Conservation (phyloP, 2,888 invertebrate genomes). For the Lydus trimaculatus region DNA sequence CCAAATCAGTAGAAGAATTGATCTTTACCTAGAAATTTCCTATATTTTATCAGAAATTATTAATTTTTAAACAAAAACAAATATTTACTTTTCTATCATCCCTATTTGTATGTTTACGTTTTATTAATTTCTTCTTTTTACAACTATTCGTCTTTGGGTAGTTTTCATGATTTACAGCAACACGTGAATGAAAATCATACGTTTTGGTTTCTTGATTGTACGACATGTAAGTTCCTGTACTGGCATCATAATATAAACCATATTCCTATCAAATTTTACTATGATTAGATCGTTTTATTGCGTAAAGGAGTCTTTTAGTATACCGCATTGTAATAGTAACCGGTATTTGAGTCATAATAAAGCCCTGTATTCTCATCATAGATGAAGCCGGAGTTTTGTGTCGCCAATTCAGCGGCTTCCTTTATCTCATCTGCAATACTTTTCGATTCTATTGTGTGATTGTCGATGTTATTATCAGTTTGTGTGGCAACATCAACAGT, state of each 20-base stretch:
- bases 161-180: conserved; percentile 58
- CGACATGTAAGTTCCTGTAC: conserved; percentile 82
- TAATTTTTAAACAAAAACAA: neutral
- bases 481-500: conserved; percentile 43
- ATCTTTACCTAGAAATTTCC: conserved; percentile 54
- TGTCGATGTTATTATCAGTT: conserved; percentile 42
- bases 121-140: conserved; percentile 29
- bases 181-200: conserved; percentile 84
- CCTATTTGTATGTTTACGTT: conserved; percentile 44
- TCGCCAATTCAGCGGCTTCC: conserved; percentile 76
- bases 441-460: conserved; percentile 39
- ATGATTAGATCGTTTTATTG: too few relatives aligned
- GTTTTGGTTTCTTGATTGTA: conserved; percentile 78
- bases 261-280: conserved; percentile 73
- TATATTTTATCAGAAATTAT: neutral
- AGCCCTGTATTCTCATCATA: conserved; percentile 87
- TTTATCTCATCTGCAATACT: conserved; percentile 79
- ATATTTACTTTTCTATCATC: conserved; percentile 36
- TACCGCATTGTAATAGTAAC: conserved; percentile 92
- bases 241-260: conserved; percentile 88
- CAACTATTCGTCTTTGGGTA: conserved; percentile 2
- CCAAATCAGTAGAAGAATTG: conserved; percentile 55
- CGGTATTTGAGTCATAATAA: conserved; percentile 88
- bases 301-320: too few relatives aligned
- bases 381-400: conserved; percentile 80